These are phyloP conservation scores for Argyrosomus japonicus DNA, from an alignment of 2,113 vertebrate genomes.

Conservation along the genomic window DNA sequence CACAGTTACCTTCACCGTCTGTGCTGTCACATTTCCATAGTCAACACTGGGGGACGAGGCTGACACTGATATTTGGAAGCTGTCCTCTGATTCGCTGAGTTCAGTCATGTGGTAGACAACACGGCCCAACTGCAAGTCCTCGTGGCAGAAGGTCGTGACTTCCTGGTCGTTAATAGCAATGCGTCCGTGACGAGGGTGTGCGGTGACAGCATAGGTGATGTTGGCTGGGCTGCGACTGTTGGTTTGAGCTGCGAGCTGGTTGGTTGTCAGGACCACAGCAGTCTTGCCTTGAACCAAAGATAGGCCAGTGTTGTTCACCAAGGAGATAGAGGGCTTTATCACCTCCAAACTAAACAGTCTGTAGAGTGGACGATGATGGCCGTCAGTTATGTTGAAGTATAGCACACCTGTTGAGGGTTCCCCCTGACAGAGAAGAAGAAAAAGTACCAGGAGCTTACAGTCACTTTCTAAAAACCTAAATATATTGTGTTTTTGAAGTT, in stretches of 20 bases:
- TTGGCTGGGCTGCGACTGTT: slow-evolving; percentile 82
- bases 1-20: slow-evolving; percentile 83
- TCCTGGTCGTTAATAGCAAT: slow-evolving; percentile 82
- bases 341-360: slow-evolving; percentile 91
- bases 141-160: slow-evolving; percentile 86
- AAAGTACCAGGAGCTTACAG: neutral
- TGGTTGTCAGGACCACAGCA: slow-evolving; percentile 80
- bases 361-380: slow-evolving; percentile 88
- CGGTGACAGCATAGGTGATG: slow-evolving; percentile 85
- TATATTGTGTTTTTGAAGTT: no score
- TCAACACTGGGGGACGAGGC: slow-evolving; percentile 74
- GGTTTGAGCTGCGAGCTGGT: slow-evolving; percentile 87
- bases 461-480: no score
- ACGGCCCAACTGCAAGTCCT: slow-evolving; percentile 83
- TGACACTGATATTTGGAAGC: slow-evolving; percentile 84
- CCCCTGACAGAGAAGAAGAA: slow-evolving; percentile 69
- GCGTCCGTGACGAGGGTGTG: slow-evolving; percentile 84
- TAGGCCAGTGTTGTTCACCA: slow-evolving; percentile 88
- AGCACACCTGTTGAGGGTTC: slow-evolving; percentile 87
- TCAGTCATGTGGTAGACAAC: slow-evolving; percentile 88
- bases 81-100: slow-evolving; percentile 84
- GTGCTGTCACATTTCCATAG: slow-evolving; percentile 84
- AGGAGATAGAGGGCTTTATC: slow-evolving; percentile 79
- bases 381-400: slow-evolving; percentile 91
- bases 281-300: slow-evolving; percentile 87